Conservation (phyloP, 2,113 vertebrate genomes). For the Gymnobelideus leadbeateri region DNA sequence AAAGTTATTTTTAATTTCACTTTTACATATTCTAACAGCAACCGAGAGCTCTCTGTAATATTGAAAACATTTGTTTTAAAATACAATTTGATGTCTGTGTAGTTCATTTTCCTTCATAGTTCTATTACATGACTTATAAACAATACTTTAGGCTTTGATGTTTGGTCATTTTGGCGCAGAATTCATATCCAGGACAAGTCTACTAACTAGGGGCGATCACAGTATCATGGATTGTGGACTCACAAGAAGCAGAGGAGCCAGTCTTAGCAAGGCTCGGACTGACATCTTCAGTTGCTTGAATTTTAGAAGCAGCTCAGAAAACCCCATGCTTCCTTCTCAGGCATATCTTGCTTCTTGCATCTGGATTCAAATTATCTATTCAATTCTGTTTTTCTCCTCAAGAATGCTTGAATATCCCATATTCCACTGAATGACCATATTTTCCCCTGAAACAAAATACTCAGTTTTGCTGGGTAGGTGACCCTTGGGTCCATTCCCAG, state of each 20-base stretch:
- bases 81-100: neutral
- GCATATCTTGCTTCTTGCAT: too few relatives aligned
- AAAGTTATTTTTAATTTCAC: slow-evolving; percentile 79
- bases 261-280: slow-evolving; percentile 90
- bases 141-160: neutral
- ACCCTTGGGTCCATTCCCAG: too few relatives aligned
- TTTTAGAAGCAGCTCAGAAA: slow-evolving; percentile 91
- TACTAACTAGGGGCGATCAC: slow-evolving; percentile 57
- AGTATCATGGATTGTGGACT: slow-evolving; percentile 86
- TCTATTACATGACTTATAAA: slow-evolving; percentile 38
- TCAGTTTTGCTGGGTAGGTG: too few relatives aligned
- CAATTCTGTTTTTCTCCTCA: too few relatives aligned
- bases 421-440: too few relatives aligned
- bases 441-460: too few relatives aligned
- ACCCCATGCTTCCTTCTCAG: slow-evolving; percentile 91
- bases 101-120: neutral
- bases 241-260: slow-evolving; percentile 90
- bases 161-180: neutral
- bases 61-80: slow-evolving; percentile 44
- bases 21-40: slow-evolving; percentile 67
- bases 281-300: slow-evolving; percentile 90
- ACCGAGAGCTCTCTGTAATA: slow-evolving; percentile 63
- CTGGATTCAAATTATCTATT: too few relatives aligned
- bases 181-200: rapidly evolving
- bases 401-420: too few relatives aligned